Conservation (phyloP, 1,140 invertebrate genomes). For the Venustaconcha ellipsiformis region DNA sequence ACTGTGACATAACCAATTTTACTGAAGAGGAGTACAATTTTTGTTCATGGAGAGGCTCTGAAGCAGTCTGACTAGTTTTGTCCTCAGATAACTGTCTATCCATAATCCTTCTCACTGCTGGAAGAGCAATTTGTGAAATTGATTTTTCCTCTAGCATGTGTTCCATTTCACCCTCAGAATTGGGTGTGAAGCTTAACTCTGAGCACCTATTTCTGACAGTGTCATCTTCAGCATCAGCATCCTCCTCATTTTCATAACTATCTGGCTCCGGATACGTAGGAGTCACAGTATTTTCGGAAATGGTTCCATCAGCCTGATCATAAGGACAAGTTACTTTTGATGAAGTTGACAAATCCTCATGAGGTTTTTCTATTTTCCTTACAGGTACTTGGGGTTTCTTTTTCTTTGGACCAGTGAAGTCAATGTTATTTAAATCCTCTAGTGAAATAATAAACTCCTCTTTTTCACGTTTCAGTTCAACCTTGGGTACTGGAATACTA, state of each 20-base stretch:
- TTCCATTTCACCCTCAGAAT: slow-evolving; percentile 45
- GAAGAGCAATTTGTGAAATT: slow-evolving; percentile 45
- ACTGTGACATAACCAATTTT: neutral
- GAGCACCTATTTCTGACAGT: slow-evolving; percentile 31
- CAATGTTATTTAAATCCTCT: slow-evolving; percentile 55
- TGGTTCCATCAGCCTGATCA: no score
- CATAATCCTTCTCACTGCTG: slow-evolving; percentile 31
- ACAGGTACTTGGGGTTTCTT: no score
- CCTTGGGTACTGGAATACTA: neutral
- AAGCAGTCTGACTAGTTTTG: slow-evolving; percentile 3
- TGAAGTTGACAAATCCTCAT: no score
- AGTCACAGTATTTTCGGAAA: no score
- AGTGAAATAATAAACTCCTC: slow-evolving; percentile 62
- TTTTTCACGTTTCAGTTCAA: slow-evolving; percentile 42
- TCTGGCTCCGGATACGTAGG: no score
- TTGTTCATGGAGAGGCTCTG: slow-evolving; percentile 18
- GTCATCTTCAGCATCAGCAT: slow-evolving; percentile 13
- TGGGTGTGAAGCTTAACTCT: slow-evolving; percentile 42
- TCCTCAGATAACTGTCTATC: slow-evolving; percentile 7
- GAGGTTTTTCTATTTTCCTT: no score
- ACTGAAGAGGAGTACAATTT: slow-evolving; percentile 16
- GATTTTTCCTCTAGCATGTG: slow-evolving; percentile 51
- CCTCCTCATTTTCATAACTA: slow-evolving; percentile 1
- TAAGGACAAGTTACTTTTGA: no score
- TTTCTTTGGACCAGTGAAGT: slow-evolving; percentile 42